Conservation (phyloP, 1,140 invertebrate species). For the Halyomorpha halys region DNA sequence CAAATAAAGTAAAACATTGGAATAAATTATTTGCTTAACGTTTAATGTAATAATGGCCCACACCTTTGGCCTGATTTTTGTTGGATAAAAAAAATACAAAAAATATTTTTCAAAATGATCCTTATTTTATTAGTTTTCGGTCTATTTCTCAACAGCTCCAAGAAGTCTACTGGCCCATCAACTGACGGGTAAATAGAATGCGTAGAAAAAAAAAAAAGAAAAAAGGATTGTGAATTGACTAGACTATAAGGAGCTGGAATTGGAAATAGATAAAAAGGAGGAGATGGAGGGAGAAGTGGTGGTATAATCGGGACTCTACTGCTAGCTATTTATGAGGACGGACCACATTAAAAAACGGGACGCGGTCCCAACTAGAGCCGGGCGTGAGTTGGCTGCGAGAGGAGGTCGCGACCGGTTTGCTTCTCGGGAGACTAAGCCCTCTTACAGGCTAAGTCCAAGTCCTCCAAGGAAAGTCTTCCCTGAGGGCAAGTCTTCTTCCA, state of each 20-base stretch:
- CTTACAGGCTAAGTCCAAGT: not conserved
- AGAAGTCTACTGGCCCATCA: too few species aligned
- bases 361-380: not conserved
- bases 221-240: too few species aligned
- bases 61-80: too few species aligned
- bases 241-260: not conserved
- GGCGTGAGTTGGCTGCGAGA: not conserved
- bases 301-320: not conserved
- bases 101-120: too few species aligned
- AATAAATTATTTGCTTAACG: too few species aligned
- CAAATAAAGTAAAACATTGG: too few species aligned
- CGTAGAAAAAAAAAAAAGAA: too few species aligned
- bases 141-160: too few species aligned
- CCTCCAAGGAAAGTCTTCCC: not conserved
- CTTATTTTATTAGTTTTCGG: too few species aligned
- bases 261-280: not conserved
- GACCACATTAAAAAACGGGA: constrained; percentile 1
- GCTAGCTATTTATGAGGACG: not conserved
- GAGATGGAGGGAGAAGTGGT: not conserved
- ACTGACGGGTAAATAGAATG: too few species aligned
- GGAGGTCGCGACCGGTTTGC: not conserved
- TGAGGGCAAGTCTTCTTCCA: not conserved
- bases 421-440: not conserved
- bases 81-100: too few species aligned
- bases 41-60: too few species aligned